phyloP scores from a whole-genome alignment of 1,140 invertebrate genomes.

The Cyphomyrmex costatus region DNA sequence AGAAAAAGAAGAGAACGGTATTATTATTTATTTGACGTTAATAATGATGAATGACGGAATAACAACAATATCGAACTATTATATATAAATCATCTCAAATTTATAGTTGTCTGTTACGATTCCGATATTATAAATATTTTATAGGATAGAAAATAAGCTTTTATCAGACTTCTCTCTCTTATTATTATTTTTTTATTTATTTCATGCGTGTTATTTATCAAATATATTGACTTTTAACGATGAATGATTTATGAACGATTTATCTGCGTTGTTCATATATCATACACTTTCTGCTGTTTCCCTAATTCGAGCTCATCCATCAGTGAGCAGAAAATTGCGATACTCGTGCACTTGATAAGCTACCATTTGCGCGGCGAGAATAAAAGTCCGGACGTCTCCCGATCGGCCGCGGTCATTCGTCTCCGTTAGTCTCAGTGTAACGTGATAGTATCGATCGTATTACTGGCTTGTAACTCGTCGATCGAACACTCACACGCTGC shows the following conservation, averaged over 20 bases:
- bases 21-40: not conserved
- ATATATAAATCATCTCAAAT: not conserved
- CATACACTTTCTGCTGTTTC: conserved; percentile 7
- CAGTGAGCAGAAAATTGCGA: conserved; percentile 50
- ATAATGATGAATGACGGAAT: not conserved
- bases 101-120: not conserved
- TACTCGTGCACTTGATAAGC: conserved; percentile 36
- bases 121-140: not conserved
- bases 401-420: conserved; percentile 45
- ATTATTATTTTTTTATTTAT: not conserved
- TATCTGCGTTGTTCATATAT: conserved; percentile 6
- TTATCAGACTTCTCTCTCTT: not conserved
- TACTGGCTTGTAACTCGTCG: conserved; percentile 48
- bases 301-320: conserved; percentile 19
- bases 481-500: conserved; percentile 6
- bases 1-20: not conserved
- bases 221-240: not conserved
- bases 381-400: conserved; percentile 46
- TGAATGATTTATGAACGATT: not conserved
- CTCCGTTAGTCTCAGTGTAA: conserved; percentile 39
- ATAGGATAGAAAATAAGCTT: too few species aligned
- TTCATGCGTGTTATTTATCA: not conserved
- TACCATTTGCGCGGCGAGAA: conserved; percentile 30
- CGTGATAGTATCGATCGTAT: conserved; percentile 44
- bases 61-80: not conserved